phyloP scores from a whole-genome alignment of 2,797 vertebrate species.

The Mormyrus hasselquistii region DNA sequence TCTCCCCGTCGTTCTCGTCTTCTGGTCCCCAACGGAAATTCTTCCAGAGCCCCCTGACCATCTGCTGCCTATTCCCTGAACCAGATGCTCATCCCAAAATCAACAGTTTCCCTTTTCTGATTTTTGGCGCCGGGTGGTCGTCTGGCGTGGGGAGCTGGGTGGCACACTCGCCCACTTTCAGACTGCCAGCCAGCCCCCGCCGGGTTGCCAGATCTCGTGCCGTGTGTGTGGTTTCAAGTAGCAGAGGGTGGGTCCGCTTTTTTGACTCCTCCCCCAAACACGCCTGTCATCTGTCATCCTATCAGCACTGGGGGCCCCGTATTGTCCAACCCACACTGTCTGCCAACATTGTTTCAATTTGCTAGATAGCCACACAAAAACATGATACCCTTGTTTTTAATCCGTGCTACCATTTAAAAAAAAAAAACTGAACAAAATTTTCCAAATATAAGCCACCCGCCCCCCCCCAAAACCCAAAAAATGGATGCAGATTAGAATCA shows the following conservation, averaged over 20 bases:
- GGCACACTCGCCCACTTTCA: not conserved
- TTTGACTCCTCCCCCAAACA: not conserved
- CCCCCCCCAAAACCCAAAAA: not conserved
- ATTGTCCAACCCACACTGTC: not conserved
- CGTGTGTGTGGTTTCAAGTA: not conserved
- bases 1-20: not conserved
- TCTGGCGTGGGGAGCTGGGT: not conserved
- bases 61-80: conserved; percentile 16
- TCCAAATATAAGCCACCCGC: not conserved
- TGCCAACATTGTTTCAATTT: not conserved
- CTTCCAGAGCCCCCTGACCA: conserved; percentile 3
- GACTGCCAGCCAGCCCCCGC: not conserved
- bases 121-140: not conserved
- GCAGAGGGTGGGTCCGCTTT: not conserved
- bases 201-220: not conserved
- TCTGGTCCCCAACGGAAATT: not conserved
- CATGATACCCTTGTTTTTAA: not conserved
- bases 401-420: not conserved
- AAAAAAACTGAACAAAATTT: not conserved
- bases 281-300: not conserved
- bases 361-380: not conserved
- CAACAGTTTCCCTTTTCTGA: conserved; percentile 14
- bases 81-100: conserved; percentile 20
- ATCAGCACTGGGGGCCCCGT: not conserved
- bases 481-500: not conserved